A percentile compares a stretch with the other conserved stretches of the same genome.
phyloP scores from a whole-genome alignment of 2,797 vertebrate species.

The Adrianichthys oophorus region DNA sequence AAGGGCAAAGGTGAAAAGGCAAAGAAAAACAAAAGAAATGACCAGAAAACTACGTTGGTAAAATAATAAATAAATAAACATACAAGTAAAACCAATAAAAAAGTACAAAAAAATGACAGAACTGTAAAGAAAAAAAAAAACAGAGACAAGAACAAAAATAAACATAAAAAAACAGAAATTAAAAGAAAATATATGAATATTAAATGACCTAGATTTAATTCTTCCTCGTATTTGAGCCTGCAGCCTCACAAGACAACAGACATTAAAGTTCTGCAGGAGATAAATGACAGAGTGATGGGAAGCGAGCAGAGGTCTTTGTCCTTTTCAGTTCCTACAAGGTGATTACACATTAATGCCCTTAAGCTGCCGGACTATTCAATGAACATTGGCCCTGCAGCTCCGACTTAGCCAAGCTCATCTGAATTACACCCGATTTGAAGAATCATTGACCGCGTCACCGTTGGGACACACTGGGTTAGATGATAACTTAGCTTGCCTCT shows the following conservation, averaged over 20 bases:
- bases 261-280: conserved; percentile 36
- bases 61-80: no score
- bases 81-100: no score
- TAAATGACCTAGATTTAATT: not conserved
- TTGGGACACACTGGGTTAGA: not conserved
- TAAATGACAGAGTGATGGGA: conserved; percentile 23
- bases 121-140: not conserved
- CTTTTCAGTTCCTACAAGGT: not conserved
- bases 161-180: not conserved
- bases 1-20: no score
- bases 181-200: no score
- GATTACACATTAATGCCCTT: conserved; percentile 45
- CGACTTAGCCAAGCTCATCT: conserved; percentile 42
- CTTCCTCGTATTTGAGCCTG: not conserved
- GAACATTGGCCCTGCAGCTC: conserved; percentile 43
- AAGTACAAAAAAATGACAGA: not conserved
- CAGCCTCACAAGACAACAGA: not conserved
- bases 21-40: no score
- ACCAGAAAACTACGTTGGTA: no score
- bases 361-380: not conserved
- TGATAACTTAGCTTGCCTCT: not conserved
- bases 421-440: conserved; percentile 30
- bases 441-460: conserved; percentile 26
- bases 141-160: not conserved
- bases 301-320: conserved; percentile 5